Conservation (phyloP, 1,140 invertebrate genomes). For the Acromyrmex heyeri region DNA sequence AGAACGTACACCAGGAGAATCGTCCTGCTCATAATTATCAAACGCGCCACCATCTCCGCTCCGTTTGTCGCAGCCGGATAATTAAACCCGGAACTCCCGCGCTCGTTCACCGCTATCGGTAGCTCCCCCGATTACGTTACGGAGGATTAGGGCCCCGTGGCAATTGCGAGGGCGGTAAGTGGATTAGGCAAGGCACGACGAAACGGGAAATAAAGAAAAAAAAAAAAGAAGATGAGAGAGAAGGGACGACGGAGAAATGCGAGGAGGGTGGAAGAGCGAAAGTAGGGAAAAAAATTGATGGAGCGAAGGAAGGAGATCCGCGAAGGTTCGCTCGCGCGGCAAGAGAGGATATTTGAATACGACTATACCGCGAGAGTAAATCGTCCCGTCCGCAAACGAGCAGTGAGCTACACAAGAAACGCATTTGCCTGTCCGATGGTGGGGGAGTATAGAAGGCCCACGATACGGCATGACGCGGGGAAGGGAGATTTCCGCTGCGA, state of each 20-base stretch:
- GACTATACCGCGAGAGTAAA: conserved; percentile 81
- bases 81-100: conserved; percentile 65
- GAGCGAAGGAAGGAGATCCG: conserved; percentile 27
- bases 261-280: conserved; percentile 22
- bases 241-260: not conserved
- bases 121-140: conserved; percentile 65
- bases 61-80: conserved; percentile 57
- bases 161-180: conserved; percentile 66
- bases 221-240: not conserved
- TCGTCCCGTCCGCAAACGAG: conserved; percentile 81
- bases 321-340: conserved; percentile 47
- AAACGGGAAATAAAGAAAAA: conserved; percentile 6
- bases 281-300: conserved; percentile 27
- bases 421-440: conserved; percentile 81
- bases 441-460: conserved; percentile 56
- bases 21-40: conserved; percentile 53
- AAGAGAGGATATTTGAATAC: conserved; percentile 83
- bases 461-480: conserved; percentile 24
- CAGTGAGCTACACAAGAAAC: conserved; percentile 84
- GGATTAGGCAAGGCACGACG: conserved; percentile 61
- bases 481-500: conserved; percentile 52
- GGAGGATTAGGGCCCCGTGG: conserved; percentile 61
- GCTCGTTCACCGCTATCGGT: conserved; percentile 58
- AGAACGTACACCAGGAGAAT: conserved; percentile 3
- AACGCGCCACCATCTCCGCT: conserved; percentile 46